phyloP scores from a whole-genome alignment of 2,888 invertebrate species.

The Apamea crenata region DNA sequence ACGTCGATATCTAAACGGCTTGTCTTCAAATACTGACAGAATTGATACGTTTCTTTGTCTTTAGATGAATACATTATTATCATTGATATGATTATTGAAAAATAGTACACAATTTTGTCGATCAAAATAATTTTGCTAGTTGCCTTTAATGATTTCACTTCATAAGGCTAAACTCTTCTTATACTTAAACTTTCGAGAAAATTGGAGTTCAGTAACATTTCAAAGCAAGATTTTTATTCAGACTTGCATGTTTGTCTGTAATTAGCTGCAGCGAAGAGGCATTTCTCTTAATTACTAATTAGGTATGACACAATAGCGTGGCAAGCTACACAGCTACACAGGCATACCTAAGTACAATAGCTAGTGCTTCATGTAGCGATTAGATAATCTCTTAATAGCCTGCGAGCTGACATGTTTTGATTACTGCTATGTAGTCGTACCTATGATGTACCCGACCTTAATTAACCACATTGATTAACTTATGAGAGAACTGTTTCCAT shows the following conservation, averaged over 20 bases:
- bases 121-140: not conserved
- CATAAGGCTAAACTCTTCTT: not conserved
- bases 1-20: slow-evolving; percentile 77
- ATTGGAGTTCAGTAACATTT: not conserved
- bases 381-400: slow-evolving; percentile 75
- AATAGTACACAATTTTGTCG: not conserved
- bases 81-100: not conserved
- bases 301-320: slow-evolving; percentile 55
- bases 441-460: slow-evolving; percentile 24
- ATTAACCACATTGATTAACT: slow-evolving; percentile 35
- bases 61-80: slow-evolving; percentile 1
- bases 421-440: slow-evolving; percentile 43
- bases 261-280: slow-evolving; percentile 55
- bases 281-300: slow-evolving; percentile 63
- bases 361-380: slow-evolving; percentile 62
- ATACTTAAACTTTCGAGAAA: not conserved
- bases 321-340: slow-evolving; percentile 27
- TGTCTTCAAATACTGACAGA: slow-evolving; percentile 66
- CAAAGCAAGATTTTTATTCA: slow-evolving; percentile 37
- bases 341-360: slow-evolving; percentile 47
- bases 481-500: not conserved
- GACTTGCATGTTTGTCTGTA: slow-evolving; percentile 50
- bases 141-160: not conserved
- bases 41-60: slow-evolving; percentile 65
- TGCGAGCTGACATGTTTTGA: slow-evolving; percentile 67